Evolutionary conservation across 2,888 invertebrate species (phyloP).

Genomic region (Marronus borbonicus): DNA sequence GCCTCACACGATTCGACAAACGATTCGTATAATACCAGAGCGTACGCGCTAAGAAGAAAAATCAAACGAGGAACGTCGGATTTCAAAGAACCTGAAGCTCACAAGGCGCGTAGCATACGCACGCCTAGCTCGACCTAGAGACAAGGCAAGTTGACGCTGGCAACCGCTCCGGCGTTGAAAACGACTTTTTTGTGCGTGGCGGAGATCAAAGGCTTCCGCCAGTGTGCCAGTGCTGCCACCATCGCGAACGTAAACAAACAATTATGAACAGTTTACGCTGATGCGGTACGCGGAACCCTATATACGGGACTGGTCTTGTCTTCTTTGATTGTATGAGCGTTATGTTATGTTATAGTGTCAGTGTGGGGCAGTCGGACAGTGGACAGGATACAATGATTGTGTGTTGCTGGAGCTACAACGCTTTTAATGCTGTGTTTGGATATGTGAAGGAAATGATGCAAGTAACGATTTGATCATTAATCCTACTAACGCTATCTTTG

Average conservation of each 20-base stretch:
- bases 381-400: slow-evolving; percentile 34
- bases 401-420: slow-evolving; percentile 13
- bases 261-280: slow-evolving; percentile 45
- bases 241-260: slow-evolving; percentile 50
- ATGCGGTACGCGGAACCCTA: slow-evolving; percentile 38
- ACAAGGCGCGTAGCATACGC: neutral
- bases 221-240: slow-evolving; percentile 43
- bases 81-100: slow-evolving; percentile 31
- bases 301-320: slow-evolving; percentile 14
- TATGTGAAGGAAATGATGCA: slow-evolving; percentile 11
- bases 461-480: slow-evolving; percentile 32
- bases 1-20: slow-evolving; percentile 24
- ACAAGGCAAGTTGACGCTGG: neutral
- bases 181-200: slow-evolving; percentile 39
- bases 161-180: slow-evolving; percentile 26
- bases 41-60: neutral
- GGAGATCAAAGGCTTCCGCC: slow-evolving; percentile 44
- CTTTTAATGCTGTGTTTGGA: neutral
- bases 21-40: slow-evolving; percentile 2
- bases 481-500: neutral
- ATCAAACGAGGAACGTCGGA: slow-evolving; percentile 32
- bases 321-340: slow-evolving; percentile 7
- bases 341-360: neutral
- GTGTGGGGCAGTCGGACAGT: slow-evolving; percentile 19
- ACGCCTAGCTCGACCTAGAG: slow-evolving; percentile 3